These are phyloP conservation scores for Caiman crocodilus DNA, from an alignment of 2,797 vertebrate genomes.

Conservation along the genomic window DNA sequence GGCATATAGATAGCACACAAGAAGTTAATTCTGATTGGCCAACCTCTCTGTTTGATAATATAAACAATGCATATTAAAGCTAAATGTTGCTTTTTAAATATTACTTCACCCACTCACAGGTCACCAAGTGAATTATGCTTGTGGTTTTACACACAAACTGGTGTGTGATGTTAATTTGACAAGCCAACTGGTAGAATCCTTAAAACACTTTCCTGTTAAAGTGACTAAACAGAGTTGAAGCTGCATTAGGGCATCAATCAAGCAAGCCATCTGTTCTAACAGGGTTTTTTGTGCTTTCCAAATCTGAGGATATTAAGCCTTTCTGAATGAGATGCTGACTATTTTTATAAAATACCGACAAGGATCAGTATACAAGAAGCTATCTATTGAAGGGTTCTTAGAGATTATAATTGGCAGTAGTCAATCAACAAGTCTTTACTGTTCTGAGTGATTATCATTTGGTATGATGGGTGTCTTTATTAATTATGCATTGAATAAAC, in stretches of 20 bases:
- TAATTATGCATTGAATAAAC: slow-evolving; percentile 55
- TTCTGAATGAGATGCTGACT: slow-evolving; percentile 55
- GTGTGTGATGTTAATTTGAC: slow-evolving; percentile 68
- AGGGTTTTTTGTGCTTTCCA: slow-evolving; percentile 60
- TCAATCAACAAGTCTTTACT: slow-evolving; percentile 62
- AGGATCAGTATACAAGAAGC: slow-evolving; percentile 65
- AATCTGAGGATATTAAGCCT: slow-evolving; percentile 37
- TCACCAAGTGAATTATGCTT: slow-evolving; percentile 54
- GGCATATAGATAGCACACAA: not conserved
- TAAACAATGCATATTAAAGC: not conserved
- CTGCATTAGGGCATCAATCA: slow-evolving; percentile 67
- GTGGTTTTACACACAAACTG: slow-evolving; percentile 58
- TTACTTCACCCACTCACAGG: slow-evolving; percentile 3
- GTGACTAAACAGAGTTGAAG: slow-evolving; percentile 68
- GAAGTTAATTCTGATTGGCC: not conserved
- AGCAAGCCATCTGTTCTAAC: slow-evolving; percentile 70
- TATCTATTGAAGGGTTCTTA: slow-evolving; percentile 56
- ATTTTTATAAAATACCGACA: slow-evolving; percentile 69
- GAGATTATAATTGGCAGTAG: slow-evolving; percentile 58
- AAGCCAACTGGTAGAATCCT: slow-evolving; percentile 64
- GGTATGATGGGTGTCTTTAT: slow-evolving; percentile 30
- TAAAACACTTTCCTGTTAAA: slow-evolving; percentile 68
- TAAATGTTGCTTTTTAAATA: slow-evolving; percentile 21
- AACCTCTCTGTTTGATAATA: not conserved
- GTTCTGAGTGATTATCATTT: slow-evolving; percentile 52